These are phyloP conservation scores for Pavo muticus DNA, from an alignment of 2,113 vertebrate species.

Conservation along the genomic window DNA sequence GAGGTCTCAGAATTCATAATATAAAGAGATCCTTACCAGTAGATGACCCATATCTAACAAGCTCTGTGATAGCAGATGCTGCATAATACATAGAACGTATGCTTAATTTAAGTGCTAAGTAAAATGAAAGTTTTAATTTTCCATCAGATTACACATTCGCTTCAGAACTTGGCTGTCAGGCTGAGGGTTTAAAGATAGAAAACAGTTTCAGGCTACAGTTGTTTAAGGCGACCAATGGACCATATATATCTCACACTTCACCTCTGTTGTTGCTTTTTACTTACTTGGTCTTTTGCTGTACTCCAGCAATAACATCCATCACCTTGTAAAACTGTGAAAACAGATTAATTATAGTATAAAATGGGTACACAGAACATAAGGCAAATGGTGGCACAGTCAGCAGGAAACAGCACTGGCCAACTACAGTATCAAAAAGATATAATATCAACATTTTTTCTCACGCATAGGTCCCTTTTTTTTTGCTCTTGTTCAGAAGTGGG, in stretches of 20 bases:
- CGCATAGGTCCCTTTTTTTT: background rate
- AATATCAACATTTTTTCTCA: background rate
- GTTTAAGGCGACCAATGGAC: background rate
- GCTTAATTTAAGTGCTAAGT: background rate
- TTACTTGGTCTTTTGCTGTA: background rate
- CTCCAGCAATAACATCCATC: background rate
- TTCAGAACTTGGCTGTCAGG: background rate
- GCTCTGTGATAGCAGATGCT: background rate
- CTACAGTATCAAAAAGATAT: background rate
- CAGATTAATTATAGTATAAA: background rate
- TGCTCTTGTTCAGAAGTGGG: background rate
- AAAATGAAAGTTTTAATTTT: background rate
- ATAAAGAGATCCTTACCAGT: background rate
- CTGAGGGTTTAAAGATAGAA: background rate
- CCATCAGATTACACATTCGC: background rate
- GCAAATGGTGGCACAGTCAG: background rate
- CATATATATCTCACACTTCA: background rate
- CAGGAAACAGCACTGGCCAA: background rate
- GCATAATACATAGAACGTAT: background rate
- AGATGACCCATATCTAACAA: rapidly evolving
- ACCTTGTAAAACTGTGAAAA: background rate
- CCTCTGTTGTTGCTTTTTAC: background rate
- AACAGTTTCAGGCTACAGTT: background rate
- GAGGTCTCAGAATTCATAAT: background rate
- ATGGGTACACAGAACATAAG: background rate